Percentiles rank a stretch among this genome's conserved stretches.
These are phyloP conservation scores for Sandelia bainsii DNA, from an alignment of 2,797 vertebrate species.

Conservation along the genomic window DNA sequence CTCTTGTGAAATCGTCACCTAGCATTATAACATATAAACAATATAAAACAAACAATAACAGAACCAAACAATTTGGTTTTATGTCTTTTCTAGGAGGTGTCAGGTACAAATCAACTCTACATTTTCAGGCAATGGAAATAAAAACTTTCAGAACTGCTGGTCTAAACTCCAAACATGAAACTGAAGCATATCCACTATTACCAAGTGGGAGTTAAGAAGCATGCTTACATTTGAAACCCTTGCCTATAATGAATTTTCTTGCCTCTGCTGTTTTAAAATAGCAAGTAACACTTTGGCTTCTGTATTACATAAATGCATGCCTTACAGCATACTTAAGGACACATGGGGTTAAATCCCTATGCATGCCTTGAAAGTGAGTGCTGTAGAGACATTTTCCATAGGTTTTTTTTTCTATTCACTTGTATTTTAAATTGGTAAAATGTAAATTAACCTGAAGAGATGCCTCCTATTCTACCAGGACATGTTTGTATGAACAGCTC, in stretches of 20 bases:
- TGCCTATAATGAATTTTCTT: constrained; percentile 65
- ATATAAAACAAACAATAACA: constrained; percentile 1
- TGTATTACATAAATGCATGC: constrained; percentile 54
- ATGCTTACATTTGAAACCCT: constrained; percentile 63
- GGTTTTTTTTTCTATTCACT: neutral
- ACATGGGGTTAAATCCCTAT: constrained; percentile 10
- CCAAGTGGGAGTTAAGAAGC: constrained; percentile 36
- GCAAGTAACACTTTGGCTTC: constrained; percentile 57
- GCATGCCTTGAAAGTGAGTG: constrained; percentile 32
- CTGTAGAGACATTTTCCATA: constrained; percentile 9
- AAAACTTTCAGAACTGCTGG: constrained; percentile 40
- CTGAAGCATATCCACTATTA: constrained; percentile 45
- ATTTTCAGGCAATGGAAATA: neutral
- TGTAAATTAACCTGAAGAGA: neutral
- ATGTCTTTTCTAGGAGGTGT: neutral
- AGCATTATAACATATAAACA: neutral
- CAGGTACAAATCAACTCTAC: neutral
- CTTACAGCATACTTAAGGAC: constrained; percentile 54
- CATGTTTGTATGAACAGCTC: constrained; percentile 2
- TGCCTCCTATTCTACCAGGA: too few relatives aligned
- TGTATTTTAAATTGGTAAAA: neutral
- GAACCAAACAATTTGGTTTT: constrained; percentile 1
- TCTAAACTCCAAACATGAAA: constrained; percentile 24
- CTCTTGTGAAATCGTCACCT: constrained; percentile 3
- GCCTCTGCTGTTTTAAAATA: constrained; percentile 55